Evolutionary conservation across 92 coral and sea anemone species (phyloP).

Genomic region (Porites rus): DNA sequence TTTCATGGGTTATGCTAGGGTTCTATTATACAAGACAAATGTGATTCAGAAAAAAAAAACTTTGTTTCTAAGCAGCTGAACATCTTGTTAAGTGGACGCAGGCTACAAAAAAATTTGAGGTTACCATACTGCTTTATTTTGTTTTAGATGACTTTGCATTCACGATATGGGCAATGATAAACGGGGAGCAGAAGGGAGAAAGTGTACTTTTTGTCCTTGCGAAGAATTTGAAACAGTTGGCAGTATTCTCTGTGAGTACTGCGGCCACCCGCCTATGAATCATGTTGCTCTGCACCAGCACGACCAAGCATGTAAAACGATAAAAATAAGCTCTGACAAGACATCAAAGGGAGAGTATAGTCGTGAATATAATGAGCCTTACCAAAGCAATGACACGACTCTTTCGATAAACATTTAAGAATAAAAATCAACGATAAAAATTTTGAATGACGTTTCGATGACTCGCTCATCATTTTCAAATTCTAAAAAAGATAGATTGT

Average conservation of each 20-base stretch:
- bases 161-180: constrained; percentile 42
- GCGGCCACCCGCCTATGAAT: constrained; percentile 41
- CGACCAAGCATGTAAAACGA: constrained; percentile 13
- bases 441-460: no score
- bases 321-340: constrained; percentile 1
- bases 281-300: constrained; percentile 10
- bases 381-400: no score
- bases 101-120: neutral
- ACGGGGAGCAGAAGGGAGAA: constrained; percentile 15
- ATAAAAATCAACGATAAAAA: no score
- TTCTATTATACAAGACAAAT: neutral
- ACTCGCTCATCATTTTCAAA: no score
- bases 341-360: neutral
- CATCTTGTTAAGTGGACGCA: neutral
- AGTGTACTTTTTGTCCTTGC: constrained; percentile 36
- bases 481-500: no score
- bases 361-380: constrained; percentile 6
- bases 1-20: neutral
- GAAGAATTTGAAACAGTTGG: constrained; percentile 24
- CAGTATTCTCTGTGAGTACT: constrained; percentile 33
- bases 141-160: neutral
- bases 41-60: no score
- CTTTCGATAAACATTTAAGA: no score
- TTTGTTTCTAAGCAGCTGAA: no score
- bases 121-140: constrained; percentile 1